These are phyloP conservation scores for Pseudolaguvia tuberculata DNA, from an alignment of 2,113 vertebrate species.

Conservation along the genomic window DNA sequence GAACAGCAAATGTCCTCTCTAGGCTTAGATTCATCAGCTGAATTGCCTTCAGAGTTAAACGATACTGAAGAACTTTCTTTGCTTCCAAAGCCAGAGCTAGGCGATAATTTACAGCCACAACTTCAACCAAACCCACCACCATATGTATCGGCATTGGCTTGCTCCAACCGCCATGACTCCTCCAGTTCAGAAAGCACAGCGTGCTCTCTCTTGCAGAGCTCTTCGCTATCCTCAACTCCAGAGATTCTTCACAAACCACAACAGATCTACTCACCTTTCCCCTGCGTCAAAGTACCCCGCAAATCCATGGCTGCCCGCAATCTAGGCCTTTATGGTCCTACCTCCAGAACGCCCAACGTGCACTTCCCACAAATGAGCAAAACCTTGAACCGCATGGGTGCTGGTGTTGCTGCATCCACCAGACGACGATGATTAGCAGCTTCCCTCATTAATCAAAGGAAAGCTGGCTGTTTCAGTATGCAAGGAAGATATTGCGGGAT, in stretches of 20 bases:
- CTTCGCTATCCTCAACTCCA: slow-evolving; percentile 54
- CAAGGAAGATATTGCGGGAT: neutral
- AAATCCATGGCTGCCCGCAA: slow-evolving; percentile 88
- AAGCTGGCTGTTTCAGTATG: slow-evolving; percentile 3
- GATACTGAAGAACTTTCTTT: slow-evolving; percentile 1
- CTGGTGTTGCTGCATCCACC: slow-evolving; percentile 64
- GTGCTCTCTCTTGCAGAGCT: slow-evolving; percentile 52
- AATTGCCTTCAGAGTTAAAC: neutral
- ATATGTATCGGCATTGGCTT: slow-evolving; percentile 54
- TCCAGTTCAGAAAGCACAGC: slow-evolving; percentile 59
- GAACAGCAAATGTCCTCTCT: slow-evolving; percentile 38
- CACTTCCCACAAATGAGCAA: slow-evolving; percentile 91
- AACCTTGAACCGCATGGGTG: slow-evolving; percentile 68
- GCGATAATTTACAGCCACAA: slow-evolving; percentile 8
- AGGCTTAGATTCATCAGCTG: slow-evolving; percentile 24
- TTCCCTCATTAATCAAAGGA: neutral
- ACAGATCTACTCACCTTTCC: slow-evolving; percentile 86
- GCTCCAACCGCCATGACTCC: slow-evolving; percentile 55
- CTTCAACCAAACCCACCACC: slow-evolving; percentile 33
- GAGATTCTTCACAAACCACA: slow-evolving; percentile 45
- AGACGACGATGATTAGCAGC: slow-evolving; percentile 69
- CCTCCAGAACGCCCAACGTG: slow-evolving; percentile 82
- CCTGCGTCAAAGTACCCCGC: slow-evolving; percentile 85
- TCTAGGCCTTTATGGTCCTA: slow-evolving; percentile 91
- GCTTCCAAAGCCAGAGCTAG: slow-evolving; percentile 1